Evolutionary conservation across 2,888 invertebrate genomes (phyloP).

Genomic region (Platycheirus albimanus): DNA sequence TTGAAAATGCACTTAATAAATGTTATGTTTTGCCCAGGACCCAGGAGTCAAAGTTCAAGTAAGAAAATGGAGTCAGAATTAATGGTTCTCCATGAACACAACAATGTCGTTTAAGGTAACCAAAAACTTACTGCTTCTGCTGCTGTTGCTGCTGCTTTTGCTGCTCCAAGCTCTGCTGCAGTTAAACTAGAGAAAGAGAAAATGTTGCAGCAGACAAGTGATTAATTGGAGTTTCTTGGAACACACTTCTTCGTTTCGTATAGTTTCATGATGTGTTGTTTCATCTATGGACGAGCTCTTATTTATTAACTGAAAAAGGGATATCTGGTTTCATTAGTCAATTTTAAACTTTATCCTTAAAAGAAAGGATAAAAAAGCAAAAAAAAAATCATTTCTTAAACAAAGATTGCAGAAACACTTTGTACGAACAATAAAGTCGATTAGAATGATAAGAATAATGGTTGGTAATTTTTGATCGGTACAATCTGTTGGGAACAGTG

Average conservation of each 20-base stretch:
- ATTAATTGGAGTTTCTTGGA: conserved; percentile 68
- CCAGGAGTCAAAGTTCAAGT: conserved; percentile 59
- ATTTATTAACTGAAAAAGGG: conserved; percentile 53
- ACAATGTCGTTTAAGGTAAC: conserved; percentile 71
- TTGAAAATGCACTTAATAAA: conserved; percentile 62
- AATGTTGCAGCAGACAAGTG: conserved; percentile 70
- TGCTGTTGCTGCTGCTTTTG: too few relatives aligned
- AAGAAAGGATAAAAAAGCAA: neutral
- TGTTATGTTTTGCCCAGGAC: conserved; percentile 49
- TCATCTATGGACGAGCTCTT: conserved; percentile 30
- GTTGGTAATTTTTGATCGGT: too few relatives aligned
- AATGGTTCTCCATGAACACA: conserved; percentile 68
- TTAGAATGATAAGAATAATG: too few relatives aligned
- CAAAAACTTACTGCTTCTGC: conserved; percentile 47
- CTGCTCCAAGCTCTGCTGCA: conserved; percentile 11
- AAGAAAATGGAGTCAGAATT: conserved; percentile 64
- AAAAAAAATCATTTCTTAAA: conserved; percentile 1
- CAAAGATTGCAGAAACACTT: conserved; percentile 1
- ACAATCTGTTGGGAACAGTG: too few relatives aligned
- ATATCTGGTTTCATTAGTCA: conserved; percentile 67
- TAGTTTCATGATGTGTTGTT: conserved; percentile 42
- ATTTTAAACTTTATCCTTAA: conserved; percentile 59
- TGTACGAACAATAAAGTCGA: too few relatives aligned
- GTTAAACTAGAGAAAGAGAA: conserved; percentile 37
- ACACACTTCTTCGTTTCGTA: conserved; percentile 30